These are phyloP conservation scores for Elephantulus edwardii DNA, from an alignment of 2,113 vertebrate species.

Conservation along the genomic window DNA sequence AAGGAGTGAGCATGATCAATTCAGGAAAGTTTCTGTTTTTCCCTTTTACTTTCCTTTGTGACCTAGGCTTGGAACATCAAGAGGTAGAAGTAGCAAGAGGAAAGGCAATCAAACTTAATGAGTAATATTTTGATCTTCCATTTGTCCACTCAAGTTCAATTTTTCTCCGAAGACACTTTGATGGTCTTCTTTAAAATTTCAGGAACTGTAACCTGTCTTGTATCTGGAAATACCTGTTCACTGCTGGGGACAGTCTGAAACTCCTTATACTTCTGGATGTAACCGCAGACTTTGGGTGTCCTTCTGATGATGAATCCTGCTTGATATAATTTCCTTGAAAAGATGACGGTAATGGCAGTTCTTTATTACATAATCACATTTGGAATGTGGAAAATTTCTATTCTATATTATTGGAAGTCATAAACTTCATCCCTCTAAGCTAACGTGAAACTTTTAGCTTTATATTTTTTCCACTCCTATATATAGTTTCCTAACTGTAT, in stretches of 20 bases:
- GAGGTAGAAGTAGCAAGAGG: background rate
- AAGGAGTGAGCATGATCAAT: background rate
- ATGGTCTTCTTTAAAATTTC: background rate
- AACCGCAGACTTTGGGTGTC: background rate
- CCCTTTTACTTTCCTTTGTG: background rate
- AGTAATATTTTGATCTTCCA: background rate
- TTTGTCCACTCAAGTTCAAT: constrained; percentile 22
- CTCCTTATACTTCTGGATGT: background rate
- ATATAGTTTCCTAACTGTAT: background rate
- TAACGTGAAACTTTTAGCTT: no score
- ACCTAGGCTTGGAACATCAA: background rate
- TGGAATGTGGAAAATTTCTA: background rate
- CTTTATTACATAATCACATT: background rate
- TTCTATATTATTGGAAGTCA: background rate
- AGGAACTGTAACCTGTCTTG: background rate
- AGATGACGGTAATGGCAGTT: background rate
- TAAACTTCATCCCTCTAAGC: no score
- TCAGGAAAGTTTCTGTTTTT: background rate
- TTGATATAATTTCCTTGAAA: background rate
- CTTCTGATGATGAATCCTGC: background rate
- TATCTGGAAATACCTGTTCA: background rate
- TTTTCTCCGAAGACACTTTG: background rate
- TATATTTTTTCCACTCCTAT: no score
- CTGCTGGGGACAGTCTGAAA: background rate
- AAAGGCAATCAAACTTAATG: background rate